phyloP scores from a whole-genome alignment of 2,797 vertebrate genomes.

The Gadopsis bispinosus region DNA sequence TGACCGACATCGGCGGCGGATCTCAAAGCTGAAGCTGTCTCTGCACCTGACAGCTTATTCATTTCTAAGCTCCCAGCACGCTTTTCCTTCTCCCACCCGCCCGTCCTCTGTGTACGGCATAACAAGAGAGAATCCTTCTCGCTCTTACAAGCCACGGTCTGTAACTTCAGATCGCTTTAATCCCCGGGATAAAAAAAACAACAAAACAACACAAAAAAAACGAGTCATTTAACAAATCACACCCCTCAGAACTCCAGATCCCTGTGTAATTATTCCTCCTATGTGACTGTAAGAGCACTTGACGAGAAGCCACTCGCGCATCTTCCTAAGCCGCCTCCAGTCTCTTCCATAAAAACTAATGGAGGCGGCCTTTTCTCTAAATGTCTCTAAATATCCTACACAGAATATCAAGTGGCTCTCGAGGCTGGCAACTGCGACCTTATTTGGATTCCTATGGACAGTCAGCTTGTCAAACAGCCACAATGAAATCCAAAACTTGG shows the following conservation, averaged over 20 bases:
- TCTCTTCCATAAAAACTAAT: slow-evolving; percentile 56
- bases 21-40: slow-evolving; percentile 51
- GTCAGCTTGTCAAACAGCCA: slow-evolving; percentile 38
- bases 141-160: slow-evolving; percentile 62
- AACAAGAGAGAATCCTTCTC: slow-evolving; percentile 70
- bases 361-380: slow-evolving; percentile 33
- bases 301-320: slow-evolving; percentile 64
- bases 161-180: slow-evolving; percentile 74
- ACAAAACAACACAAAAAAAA: slow-evolving; percentile 27
- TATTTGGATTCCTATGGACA: slow-evolving; percentile 28
- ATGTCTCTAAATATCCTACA: slow-evolving; percentile 29
- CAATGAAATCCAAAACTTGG: slow-evolving; percentile 32
- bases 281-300: slow-evolving; percentile 72
- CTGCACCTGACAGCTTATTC: slow-evolving; percentile 72
- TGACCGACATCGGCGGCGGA: slow-evolving; percentile 38
- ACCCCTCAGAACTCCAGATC: slow-evolving; percentile 60
- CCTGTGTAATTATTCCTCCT: slow-evolving; percentile 71
- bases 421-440: background rate
- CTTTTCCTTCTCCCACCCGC: background rate
- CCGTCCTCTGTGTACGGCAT: slow-evolving; percentile 42
- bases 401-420: slow-evolving; percentile 48
- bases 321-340: slow-evolving; percentile 63
- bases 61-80: slow-evolving; percentile 53
- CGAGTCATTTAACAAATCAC: slow-evolving; percentile 69
- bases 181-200: slow-evolving; percentile 57